These are phyloP conservation scores for Agapornis roseicollis DNA, from an alignment of 2,113 vertebrate species.

Conservation along the genomic window DNA sequence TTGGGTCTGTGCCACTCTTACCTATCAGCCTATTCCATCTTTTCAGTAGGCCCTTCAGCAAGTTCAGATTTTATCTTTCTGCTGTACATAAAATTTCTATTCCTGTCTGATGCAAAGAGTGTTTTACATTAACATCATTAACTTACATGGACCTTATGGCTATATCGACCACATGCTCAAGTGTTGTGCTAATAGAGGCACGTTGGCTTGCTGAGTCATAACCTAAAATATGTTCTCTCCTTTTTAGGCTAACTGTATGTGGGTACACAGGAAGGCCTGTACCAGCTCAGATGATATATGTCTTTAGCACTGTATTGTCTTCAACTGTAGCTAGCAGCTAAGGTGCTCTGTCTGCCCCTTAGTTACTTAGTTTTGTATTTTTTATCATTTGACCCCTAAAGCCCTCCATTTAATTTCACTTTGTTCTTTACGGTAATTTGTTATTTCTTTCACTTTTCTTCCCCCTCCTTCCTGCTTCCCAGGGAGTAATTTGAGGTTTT, in stretches of 20 bases:
- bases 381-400: neutral
- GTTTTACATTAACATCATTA: constrained; percentile 12
- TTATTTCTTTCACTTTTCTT: neutral
- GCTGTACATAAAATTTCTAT: neutral
- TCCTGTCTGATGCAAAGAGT: neutral
- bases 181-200: constrained; percentile 58
- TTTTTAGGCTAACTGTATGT: neutral
- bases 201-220: constrained; percentile 33
- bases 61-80: neutral
- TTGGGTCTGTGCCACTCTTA: neutral
- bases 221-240: constrained; percentile 46
- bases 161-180: constrained; percentile 37
- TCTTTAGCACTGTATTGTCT: neutral
- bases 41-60: neutral
- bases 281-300: neutral
- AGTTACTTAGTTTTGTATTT: neutral
- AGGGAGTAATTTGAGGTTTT: neutral
- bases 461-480: neutral
- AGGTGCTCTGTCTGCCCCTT: neutral
- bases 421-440: neutral
- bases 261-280: neutral
- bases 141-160: constrained; percentile 33
- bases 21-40: neutral
- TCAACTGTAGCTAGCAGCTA: neutral
- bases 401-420: neutral